Base-by-base conservation (phyloP, 1,140 invertebrate species). In the Cardiocondyla obscurior region DNA sequence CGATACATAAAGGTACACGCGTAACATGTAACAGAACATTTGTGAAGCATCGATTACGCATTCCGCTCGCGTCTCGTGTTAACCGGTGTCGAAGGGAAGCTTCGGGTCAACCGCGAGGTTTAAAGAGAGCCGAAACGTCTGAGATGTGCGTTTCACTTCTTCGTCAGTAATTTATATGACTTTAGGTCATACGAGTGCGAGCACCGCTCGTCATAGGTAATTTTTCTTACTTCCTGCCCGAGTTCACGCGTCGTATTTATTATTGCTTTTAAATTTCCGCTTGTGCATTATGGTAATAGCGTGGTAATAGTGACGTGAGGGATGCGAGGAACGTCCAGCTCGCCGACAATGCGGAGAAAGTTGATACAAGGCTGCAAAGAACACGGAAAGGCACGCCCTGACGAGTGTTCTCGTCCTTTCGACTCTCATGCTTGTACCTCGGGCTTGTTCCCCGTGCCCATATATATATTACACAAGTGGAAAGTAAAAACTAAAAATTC, bases 361-460 rank as follows among this genome's bases (percentile, higher is more conserved):
- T 85, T 55, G 87, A 82, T 62, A 53, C 58, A 65, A 83, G 36
- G 69, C 77, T 85, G 84, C 82, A 87, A 87, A 74, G 88, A 91
- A 91, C 89, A 91, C 84, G 90, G 85, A 89, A 85, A 90, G 89
- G 84, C 90, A 91, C 90, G 88, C 90, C 90, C 85, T 85, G 82
- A 88, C 87, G 86, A 88, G 85, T 89, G 88, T 90, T 90, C 89
- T 87, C 87, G 88, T 90, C 85, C 87, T 82, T 53, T 87, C 86
- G 46, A 60, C 44, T 73, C 70, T 49, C 81, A 58, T 53, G 57
- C 42, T 30, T n/a, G 36, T 49, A 51, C 19, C 30, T 53, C 28
- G 19, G 33, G n/a, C 60, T 83, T 39, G 28, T 36, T 42, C 10
- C 16, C 30, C 74, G 22, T 39, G 46, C 12, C 30, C 28, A n/a